These are phyloP conservation scores for Cephus cinctus DNA, from an alignment of 1,140 invertebrate genomes.

Conservation along the genomic window DNA sequence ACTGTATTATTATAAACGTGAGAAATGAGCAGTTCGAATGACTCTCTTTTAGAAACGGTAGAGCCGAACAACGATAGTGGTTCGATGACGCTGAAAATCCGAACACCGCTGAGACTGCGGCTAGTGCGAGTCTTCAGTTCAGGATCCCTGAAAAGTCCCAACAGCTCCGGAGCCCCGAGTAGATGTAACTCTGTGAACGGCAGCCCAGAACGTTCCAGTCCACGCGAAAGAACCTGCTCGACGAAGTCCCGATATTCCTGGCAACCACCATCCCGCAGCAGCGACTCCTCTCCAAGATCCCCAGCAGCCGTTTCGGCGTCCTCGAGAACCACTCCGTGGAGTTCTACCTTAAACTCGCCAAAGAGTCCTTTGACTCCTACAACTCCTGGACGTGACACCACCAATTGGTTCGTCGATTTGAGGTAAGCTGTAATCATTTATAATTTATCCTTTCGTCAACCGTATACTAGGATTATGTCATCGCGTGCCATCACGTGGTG, in stretches of 20 bases:
- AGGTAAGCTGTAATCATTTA: constrained; percentile 30
- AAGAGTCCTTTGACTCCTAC: constrained; percentile 12
- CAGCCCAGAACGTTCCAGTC: constrained; percentile 16
- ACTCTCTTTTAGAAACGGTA: constrained; percentile 4
- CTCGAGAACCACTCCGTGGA: too few relatives aligned
- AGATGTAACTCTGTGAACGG: constrained; percentile 19
- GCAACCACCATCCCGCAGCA: constrained; percentile 10
- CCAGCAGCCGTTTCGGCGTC: background rate
- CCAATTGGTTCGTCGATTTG: constrained; percentile 9
- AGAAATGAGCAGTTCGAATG: constrained; percentile 17
- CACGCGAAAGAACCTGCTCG: background rate
- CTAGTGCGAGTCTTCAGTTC: constrained; percentile 27
- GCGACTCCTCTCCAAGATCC: constrained; percentile 12
- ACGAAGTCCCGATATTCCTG: constrained; percentile 24
- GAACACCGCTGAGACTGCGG: constrained; percentile 23
- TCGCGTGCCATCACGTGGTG: too few relatives aligned
- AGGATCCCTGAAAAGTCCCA: constrained; percentile 17
- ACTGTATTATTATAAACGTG: too few relatives aligned
- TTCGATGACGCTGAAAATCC: constrained; percentile 11
- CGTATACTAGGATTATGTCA: too few relatives aligned
- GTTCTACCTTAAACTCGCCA: background rate
- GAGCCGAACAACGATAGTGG: constrained; percentile 1
- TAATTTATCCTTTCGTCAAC: too few relatives aligned
- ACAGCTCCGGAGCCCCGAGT: constrained; percentile 16
- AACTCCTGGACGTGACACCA: background rate